Evolutionary conservation across 2,797 vertebrate species (phyloP).

Genomic region (Uromys caudimaculatus): DNA sequence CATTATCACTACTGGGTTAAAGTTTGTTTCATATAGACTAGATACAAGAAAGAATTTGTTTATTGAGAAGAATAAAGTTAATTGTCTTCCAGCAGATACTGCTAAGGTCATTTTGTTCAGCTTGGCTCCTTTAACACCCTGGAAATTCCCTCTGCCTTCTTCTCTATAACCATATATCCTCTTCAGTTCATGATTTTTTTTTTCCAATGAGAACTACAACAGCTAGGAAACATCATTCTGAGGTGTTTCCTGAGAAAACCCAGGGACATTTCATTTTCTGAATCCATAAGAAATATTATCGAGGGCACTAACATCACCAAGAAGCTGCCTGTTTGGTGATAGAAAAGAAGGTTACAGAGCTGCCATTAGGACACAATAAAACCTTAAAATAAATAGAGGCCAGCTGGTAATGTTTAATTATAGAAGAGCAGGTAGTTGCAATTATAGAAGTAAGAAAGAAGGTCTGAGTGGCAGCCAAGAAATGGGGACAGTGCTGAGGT

Average conservation of each 20-base stretch:
- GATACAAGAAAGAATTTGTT: background rate
- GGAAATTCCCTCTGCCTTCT: background rate
- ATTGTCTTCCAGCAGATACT: background rate
- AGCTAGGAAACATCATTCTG: background rate
- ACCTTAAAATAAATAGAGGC: constrained; percentile 42
- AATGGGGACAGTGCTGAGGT: background rate
- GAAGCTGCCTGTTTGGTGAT: constrained; percentile 36
- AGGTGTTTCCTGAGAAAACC: background rate
- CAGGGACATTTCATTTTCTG: constrained; percentile 16
- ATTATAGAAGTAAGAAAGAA: constrained; percentile 51
- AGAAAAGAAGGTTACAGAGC: background rate
- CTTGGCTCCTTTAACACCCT: background rate
- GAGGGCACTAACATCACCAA: background rate
- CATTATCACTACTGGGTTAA: background rate
- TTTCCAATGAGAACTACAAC: background rate
- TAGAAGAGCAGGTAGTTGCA: constrained; percentile 42
- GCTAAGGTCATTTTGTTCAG: background rate
- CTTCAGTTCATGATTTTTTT: background rate
- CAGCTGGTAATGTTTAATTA: constrained; percentile 51
- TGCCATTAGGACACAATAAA: background rate
- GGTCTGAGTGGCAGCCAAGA: constrained; percentile 26
- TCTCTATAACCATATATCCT: background rate
- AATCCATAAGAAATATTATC: background rate
- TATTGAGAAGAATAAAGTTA: background rate
- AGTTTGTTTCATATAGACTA: background rate